These are phyloP conservation scores for Musca vetustissima DNA, from an alignment of 1,140 invertebrate species.

Conservation along the genomic window DNA sequence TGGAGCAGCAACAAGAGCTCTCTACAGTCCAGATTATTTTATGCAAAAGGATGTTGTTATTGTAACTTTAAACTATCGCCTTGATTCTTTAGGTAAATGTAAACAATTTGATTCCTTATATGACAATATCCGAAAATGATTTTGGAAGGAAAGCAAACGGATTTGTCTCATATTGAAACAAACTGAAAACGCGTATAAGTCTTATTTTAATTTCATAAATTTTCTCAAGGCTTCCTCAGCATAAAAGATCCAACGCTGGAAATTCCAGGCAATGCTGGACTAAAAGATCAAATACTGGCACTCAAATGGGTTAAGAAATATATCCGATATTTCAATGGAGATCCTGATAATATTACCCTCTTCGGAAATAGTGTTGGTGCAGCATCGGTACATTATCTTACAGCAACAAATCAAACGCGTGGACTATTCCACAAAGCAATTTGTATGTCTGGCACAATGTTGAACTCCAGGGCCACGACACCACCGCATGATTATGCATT, in stretches of 20 bases:
- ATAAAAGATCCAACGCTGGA: constrained; percentile 15
- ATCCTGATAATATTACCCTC: constrained; percentile 45
- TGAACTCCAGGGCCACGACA: constrained; percentile 48
- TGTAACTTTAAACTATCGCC: constrained; percentile 68
- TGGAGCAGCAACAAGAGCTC: constrained; percentile 49
- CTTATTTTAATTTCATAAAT: too few relatives aligned
- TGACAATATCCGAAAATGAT: too few relatives aligned
- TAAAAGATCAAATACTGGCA: constrained; percentile 58
- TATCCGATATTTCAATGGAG: constrained; percentile 43
- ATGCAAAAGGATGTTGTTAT: constrained; percentile 63
- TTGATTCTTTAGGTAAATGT: constrained; percentile 35
- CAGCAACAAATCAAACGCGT: constrained; percentile 44
- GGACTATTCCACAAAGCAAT: constrained; percentile 64
- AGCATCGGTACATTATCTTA: constrained; percentile 43
- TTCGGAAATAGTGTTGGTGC: constrained; percentile 54
- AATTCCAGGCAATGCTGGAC: constrained; percentile 47
- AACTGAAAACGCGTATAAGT: too few relatives aligned
- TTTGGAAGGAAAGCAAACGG: too few relatives aligned
- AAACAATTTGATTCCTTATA: too few relatives aligned
- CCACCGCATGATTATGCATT: constrained; percentile 23
- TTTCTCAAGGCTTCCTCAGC: constrained; percentile 20
- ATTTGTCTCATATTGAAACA: too few relatives aligned
- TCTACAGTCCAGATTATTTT: constrained; percentile 63
- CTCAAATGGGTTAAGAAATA: constrained; percentile 53
- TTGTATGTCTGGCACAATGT: constrained; percentile 60